Evolutionary conservation across 2,113 vertebrate species (phyloP).

Genomic region (Axis porcinus): DNA sequence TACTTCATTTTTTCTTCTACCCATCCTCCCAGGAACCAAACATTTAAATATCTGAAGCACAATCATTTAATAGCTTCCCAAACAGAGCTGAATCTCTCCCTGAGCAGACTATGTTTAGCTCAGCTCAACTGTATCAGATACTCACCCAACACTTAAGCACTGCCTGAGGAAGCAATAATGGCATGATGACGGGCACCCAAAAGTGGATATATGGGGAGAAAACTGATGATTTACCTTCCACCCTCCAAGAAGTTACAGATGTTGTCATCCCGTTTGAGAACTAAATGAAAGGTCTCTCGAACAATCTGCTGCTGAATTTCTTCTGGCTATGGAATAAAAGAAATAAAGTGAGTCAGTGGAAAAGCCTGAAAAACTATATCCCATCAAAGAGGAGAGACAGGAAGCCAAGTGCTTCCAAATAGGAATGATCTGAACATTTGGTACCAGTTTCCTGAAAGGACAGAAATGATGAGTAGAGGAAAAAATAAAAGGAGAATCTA

Average conservation of each 20-base stretch:
- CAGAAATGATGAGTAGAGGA: background rate
- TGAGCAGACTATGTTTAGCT: background rate
- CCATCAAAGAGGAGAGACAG: background rate
- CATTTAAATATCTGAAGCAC: background rate
- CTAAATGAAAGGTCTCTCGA: conserved; percentile 94
- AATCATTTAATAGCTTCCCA: background rate
- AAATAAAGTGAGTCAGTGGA: background rate
- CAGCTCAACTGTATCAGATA: background rate
- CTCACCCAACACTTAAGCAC: background rate
- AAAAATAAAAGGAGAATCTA: background rate
- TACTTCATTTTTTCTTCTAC: background rate
- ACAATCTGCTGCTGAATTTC: conserved; percentile 96
- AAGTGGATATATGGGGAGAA: background rate
- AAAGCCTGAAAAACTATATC: background rate
- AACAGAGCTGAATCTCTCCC: background rate
- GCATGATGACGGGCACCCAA: background rate
- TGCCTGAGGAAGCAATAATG: background rate
- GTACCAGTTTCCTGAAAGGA: background rate
- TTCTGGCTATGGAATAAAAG: conserved; percentile 82
- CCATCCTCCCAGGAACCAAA: background rate
- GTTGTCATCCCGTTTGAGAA: conserved; percentile 94
- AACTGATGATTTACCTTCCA: conserved; percentile 82
- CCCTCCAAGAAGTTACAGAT: conserved; percentile 97
- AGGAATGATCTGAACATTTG: background rate
- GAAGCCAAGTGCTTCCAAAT: background rate